These are phyloP conservation scores for Paratilapia polleni DNA, from an alignment of 2,113 vertebrate species.

Conservation along the genomic window DNA sequence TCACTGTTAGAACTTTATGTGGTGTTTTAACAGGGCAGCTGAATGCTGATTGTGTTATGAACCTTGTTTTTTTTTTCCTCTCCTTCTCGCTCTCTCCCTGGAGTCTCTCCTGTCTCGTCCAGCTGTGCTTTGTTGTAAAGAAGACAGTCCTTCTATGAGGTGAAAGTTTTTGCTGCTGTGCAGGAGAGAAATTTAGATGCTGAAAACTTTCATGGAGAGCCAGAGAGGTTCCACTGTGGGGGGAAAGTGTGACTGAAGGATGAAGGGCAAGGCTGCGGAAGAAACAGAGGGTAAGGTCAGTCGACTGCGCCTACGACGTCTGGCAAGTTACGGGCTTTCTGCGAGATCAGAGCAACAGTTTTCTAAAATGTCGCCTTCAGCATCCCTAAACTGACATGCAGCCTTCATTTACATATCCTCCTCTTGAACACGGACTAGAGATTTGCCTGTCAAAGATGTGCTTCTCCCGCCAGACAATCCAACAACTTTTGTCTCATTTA, in stretches of 20 bases:
- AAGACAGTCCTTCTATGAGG: slow-evolving; percentile 28
- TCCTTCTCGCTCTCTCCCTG: background rate
- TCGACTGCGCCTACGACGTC: background rate
- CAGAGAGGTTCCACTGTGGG: background rate
- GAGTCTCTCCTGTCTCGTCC: slow-evolving; percentile 44
- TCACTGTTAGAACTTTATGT: slow-evolving; percentile 47
- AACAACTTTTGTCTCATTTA: slow-evolving; percentile 59
- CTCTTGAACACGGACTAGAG: slow-evolving; percentile 64
- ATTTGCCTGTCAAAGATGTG: slow-evolving; percentile 63
- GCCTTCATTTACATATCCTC: slow-evolving; percentile 24
- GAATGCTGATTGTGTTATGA: slow-evolving; percentile 30
- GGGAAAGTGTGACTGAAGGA: background rate
- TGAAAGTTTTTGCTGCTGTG: slow-evolving; percentile 38
- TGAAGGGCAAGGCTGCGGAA: background rate
- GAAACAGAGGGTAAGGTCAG: slow-evolving; percentile 16
- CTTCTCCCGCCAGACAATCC: slow-evolving; percentile 11
- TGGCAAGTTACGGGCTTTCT: slow-evolving; percentile 24
- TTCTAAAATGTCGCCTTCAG: slow-evolving; percentile 28
- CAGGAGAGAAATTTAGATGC: slow-evolving; percentile 32
- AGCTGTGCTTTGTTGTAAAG: slow-evolving; percentile 43
- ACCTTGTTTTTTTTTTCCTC: background rate
- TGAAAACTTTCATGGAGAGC: slow-evolving; percentile 6
- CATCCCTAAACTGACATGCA: slow-evolving; percentile 16
- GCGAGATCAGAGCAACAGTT: slow-evolving; percentile 61
- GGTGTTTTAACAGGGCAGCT: slow-evolving; percentile 32